A percentile compares a stretch with the other conserved stretches of the same genome.
phyloP scores from a whole-genome alignment of 1,140 invertebrate genomes.

The Cryptotermes secundus region DNA sequence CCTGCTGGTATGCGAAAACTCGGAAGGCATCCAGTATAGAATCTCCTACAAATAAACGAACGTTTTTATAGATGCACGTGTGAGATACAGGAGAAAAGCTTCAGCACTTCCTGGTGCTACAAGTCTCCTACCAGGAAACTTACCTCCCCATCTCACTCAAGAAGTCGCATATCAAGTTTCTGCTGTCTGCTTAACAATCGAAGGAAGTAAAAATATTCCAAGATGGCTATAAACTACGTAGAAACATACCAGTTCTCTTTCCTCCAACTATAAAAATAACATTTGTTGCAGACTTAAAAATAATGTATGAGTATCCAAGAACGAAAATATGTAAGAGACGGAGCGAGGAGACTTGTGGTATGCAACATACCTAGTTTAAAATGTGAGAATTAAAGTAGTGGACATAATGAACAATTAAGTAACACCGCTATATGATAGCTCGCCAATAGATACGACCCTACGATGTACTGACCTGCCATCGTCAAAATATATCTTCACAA shows the following conservation, averaged over 20 bases:
- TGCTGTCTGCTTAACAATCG: not conserved
- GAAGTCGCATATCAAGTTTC: not conserved
- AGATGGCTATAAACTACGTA: not conserved
- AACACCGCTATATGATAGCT: too few relatives aligned
- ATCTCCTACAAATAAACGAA: not conserved
- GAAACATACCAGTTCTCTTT: not conserved
- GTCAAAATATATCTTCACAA: too few relatives aligned
- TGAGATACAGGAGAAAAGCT: conserved; percentile 7
- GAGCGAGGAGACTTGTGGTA: not conserved
- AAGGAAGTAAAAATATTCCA: not conserved
- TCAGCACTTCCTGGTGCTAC: conserved; percentile 17
- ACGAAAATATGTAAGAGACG: not conserved
- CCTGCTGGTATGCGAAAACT: not conserved
- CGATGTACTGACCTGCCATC: too few relatives aligned
- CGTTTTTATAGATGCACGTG: not conserved
- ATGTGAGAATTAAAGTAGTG: not conserved
- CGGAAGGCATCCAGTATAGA: not conserved
- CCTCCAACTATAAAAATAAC: not conserved
- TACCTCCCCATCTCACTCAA: not conserved
- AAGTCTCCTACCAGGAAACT: conserved; percentile 3
- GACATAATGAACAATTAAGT: too few relatives aligned
- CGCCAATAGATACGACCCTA: too few relatives aligned
- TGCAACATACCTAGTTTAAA: not conserved
- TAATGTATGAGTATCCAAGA: not conserved
- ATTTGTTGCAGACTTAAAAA: conserved; percentile 8